Evolutionary conservation across 1,140 invertebrate species (phyloP), one percentile per base, ranked within the genome.

Genomic region (Oryzaephilus surinamensis): DNA sequence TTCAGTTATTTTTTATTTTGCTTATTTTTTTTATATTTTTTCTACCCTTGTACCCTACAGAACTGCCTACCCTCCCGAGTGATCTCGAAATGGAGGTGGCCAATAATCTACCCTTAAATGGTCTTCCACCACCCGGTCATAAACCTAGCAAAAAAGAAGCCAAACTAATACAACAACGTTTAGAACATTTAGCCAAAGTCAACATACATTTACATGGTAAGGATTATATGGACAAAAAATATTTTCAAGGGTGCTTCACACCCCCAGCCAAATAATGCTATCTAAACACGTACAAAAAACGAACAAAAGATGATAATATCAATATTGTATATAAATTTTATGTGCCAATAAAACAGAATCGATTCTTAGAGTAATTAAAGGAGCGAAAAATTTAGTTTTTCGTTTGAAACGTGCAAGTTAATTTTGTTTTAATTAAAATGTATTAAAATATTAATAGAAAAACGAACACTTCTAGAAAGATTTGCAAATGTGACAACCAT

Each of bases 161-260:
- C 10, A 72, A 72, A 57, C 63, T 74, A 47, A 70, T 72, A 40
- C 73, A 75, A 32, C 73, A 72, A 41, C 70, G 74, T 48, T 65
- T 84, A 39, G 79, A 86, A 51, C 81, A 81, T 66, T 70, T 85
- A 51, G 74, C 76, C 47, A 78, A 82, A 65, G 79, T 87, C 70
- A 87, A 84, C 71, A 84, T 88, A 61, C 85, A 91, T 64, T 72
- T 85, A 57, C 84, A 89, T 69, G 87, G 87, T 90, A 81, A 69
- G 69, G 57, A 41, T 34, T 20, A 33, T n/a, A n/a, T n/a, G n/a
- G n/a, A 12, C 11, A 29, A 6, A 29, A 29, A 37, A 28, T 18
- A 16, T 16, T 13, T n/a, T n/a, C n/a, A n/a, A n/a, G n/a, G n/a
- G n/a, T n/a, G n/a, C n/a, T 4, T 12, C 6, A 23, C 12, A 23